Percentiles rank a stretch among this genome's conserved stretches.
Conservation (phyloP, 2,888 invertebrate species). For the Leucania comma region DNA sequence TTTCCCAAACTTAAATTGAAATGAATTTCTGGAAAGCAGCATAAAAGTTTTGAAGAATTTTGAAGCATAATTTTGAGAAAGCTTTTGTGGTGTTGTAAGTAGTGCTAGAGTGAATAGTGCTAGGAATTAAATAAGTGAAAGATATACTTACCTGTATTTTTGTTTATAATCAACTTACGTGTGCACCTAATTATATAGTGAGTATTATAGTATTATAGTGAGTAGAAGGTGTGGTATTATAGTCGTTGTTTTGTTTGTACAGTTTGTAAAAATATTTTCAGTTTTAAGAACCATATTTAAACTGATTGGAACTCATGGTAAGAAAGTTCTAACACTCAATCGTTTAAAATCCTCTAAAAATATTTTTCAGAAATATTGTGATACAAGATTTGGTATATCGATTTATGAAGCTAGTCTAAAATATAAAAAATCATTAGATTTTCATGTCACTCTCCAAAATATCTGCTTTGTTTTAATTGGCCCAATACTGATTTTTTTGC, state of each 20-base stretch:
- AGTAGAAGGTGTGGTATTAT: background rate
- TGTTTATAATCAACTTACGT: background rate
- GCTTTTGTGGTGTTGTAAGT: background rate
- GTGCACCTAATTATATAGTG: constrained; percentile 39
- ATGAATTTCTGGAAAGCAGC: constrained; percentile 2
- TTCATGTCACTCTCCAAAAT: too few relatives aligned
- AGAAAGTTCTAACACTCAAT: background rate
- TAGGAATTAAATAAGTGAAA: constrained; percentile 8
- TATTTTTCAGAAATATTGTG: too few relatives aligned
- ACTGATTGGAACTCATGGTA: background rate
- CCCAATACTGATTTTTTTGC: too few relatives aligned
- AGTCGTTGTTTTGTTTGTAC: background rate
- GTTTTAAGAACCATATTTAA: background rate
- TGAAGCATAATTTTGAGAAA: constrained; percentile 1
- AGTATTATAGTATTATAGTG: too few relatives aligned
- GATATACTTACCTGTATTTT: constrained; percentile 36
- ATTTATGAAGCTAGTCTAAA: too few relatives aligned
- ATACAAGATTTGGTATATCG: too few relatives aligned
- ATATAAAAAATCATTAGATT: background rate
- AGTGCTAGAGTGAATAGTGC: constrained; percentile 8
- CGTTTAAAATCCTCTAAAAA: background rate
- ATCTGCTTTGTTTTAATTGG: too few relatives aligned
- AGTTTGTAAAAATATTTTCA: background rate
- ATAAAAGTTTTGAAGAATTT: background rate
- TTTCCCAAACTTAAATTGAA: background rate